These are phyloP conservation scores for Boloria euphrosyne DNA, from an alignment of 2,888 invertebrate species.

Conservation along the genomic window DNA sequence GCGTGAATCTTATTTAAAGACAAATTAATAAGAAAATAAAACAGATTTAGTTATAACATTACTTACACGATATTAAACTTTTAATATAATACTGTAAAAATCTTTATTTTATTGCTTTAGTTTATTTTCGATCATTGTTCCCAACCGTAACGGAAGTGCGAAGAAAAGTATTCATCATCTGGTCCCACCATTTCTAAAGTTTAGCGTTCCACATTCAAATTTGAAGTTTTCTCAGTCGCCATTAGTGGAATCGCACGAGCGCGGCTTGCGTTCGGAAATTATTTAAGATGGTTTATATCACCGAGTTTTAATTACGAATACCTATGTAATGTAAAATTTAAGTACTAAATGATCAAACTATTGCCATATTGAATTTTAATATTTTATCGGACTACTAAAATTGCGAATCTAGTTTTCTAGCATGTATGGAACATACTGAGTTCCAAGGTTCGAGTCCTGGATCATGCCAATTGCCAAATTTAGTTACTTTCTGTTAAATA, in stretches of 20 bases:
- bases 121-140: conserved; percentile 12
- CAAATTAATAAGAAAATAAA: no score
- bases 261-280: conserved; percentile 40
- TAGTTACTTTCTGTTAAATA: no score
- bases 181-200: conserved; percentile 57
- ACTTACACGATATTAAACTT: conserved; percentile 2
- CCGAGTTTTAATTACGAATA: conserved; percentile 37
- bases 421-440: no score
- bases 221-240: conserved; percentile 58
- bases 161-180: conserved; percentile 45
- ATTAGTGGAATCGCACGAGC: conserved; percentile 47
- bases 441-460: no score
- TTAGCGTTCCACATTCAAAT: conserved; percentile 65
- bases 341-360: not conserved
- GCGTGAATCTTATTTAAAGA: no score
- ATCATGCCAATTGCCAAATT: no score
- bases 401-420: no score
- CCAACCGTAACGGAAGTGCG: conserved; percentile 47
- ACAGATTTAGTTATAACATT: no score
- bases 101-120: conserved; percentile 2
- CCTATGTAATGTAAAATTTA: not conserved
- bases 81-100: conserved; percentile 5
- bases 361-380: no score
- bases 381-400: no score
- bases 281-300: conserved; percentile 35